Base-by-base conservation (phyloP, 2,797 vertebrate genomes). In the Mormyrus hasselquistii region DNA sequence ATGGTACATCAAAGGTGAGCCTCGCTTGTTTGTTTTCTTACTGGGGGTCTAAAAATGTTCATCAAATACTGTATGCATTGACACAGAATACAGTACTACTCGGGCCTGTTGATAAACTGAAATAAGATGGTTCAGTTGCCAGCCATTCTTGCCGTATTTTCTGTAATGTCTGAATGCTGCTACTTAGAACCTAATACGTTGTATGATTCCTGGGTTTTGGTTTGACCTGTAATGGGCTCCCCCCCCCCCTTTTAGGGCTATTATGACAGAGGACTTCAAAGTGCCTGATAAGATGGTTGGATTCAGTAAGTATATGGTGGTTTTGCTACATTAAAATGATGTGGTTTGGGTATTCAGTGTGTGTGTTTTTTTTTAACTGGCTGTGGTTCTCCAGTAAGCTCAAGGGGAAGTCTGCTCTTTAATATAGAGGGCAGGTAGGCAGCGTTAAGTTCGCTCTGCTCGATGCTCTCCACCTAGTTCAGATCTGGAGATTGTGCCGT, bases 201-300 rank as follows among this genome's bases (percentile, higher is more conserved):
- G 79, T 84, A 8, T 84, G 47, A 84, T 84, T 12, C 38, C 73
- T 79, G 5, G 25, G 19, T 10, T n/a, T 2, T 4, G 3, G 29
- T 59, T 59, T 59, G n/a, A 59, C n/a, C 53, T 12, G 25, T 59
- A 16, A 87, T 29, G 16, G 1, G 4, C 25, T 1, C 25, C 25
- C 44, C 44, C 12, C 9, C 29, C 65, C 86, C 25, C 52, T 92
- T 93, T 87, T 91, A 99, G 99, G 97, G 96, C 98, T 96, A 97
- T 99, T 94, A 94, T 98, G 93, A 99, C 98, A 92, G 99, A 99
- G 97, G 98, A 99, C 93, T 99, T 96, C 95, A 99, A 99, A 98
- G 98, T 99, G 97, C 99, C 99, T 98, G 99, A 99, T 95, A 99
- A 99, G 95, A 99, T 99, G 99, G 98, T 99, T 94, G 98, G 98